Evolutionary conservation across 2,888 invertebrate species (phyloP).

Genomic region (Cephus spinipes): DNA sequence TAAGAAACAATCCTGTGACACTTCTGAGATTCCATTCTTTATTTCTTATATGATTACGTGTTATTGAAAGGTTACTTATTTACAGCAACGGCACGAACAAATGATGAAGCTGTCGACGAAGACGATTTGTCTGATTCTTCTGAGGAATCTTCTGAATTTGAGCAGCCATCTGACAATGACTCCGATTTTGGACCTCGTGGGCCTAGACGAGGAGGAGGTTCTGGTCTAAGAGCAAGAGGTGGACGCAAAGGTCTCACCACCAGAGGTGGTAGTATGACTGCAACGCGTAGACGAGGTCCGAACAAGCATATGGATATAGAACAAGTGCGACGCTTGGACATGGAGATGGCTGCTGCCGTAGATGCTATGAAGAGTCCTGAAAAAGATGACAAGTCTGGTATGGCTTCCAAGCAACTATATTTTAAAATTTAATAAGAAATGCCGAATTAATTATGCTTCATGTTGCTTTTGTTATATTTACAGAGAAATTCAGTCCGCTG

Average conservation of each 20-base stretch:
- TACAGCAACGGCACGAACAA: background rate
- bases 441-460: background rate
- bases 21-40: background rate
- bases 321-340: conserved; percentile 59
- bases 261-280: conserved; percentile 57
- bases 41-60: background rate
- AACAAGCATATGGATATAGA: conserved; percentile 62
- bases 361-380: conserved; percentile 63
- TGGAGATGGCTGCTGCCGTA: conserved; percentile 65
- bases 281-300: conserved; percentile 51
- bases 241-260: conserved; percentile 62
- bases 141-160: conserved; percentile 58
- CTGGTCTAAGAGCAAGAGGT: conserved; percentile 54
- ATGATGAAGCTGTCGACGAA: conserved; percentile 45
- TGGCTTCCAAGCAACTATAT: background rate
- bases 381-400: conserved; percentile 54
- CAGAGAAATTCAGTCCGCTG: conserved; percentile 35
- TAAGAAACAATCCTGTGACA: background rate
- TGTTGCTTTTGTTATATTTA: background rate
- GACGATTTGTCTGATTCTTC: conserved; percentile 47
- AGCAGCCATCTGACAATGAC: conserved; percentile 60
- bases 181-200: conserved; percentile 60
- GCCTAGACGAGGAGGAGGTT: conserved; percentile 47
- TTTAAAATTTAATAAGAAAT: background rate
- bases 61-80: conserved; percentile 1